Conservation (phyloP, 1,140 invertebrate species). For the Reticulitermes speratus region DNA sequence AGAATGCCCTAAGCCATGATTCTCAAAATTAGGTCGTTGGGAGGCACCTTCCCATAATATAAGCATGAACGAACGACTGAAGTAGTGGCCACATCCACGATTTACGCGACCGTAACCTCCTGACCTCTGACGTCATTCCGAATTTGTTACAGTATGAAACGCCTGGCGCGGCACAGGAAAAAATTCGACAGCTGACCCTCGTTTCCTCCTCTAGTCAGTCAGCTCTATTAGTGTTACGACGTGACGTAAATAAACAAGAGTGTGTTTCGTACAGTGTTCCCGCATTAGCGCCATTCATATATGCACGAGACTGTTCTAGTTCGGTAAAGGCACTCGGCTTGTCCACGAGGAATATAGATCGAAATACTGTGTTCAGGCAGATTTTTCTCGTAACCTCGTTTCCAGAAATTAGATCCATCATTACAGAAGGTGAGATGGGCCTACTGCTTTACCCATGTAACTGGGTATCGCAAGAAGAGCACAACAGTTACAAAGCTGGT, state of each 20-base stretch:
- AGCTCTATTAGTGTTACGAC: not conserved
- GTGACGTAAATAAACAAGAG: not conserved
- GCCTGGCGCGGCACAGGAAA: not conserved
- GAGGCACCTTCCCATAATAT: not conserved
- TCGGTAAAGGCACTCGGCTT: too few species aligned
- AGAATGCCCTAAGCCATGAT: too few species aligned
- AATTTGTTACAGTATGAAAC: not conserved
- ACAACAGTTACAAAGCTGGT: too few species aligned
- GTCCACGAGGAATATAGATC: too few species aligned
- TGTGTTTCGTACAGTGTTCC: not conserved
- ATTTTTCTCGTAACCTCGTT: too few species aligned
- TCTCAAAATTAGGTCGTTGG: too few species aligned
- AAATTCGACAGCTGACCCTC: not conserved
- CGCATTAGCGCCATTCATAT: not conserved
- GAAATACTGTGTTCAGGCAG: too few species aligned
- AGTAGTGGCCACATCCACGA: not conserved
- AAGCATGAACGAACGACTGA: not conserved
- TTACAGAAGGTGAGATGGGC: too few species aligned
- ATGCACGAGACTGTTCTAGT: too few species aligned
- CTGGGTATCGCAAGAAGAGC: too few species aligned
- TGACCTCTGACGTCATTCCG: not conserved
- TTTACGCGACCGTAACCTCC: not conserved
- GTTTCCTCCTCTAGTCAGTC: not conserved
- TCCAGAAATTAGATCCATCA: too few species aligned
- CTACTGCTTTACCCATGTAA: too few species aligned